Evolutionary conservation across 2,113 vertebrate genomes (phyloP), one percentile per base, ranked within the genome.

Genomic region (Fregetta grallaria): DNA sequence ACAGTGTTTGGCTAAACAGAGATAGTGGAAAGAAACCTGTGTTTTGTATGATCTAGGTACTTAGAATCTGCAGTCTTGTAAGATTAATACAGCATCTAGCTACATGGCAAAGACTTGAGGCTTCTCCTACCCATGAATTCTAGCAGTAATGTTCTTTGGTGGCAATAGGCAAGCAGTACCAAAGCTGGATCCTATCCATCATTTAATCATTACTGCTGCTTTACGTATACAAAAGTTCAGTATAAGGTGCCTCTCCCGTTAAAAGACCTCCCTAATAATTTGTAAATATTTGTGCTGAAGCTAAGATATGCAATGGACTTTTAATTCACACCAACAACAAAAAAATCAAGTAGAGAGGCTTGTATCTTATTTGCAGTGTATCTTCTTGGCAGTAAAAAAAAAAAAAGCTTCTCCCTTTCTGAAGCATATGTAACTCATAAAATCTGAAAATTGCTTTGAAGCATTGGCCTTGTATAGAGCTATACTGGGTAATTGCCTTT

Each of bases 371-470:
- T 92, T 92, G 44, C 52, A 55, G 42, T 67, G 40, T 34, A 47
- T 83, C 44, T 86, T 88, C n/a, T 49, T 67, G 67, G 36, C 76
- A 84, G 83, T 26, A 26, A 42, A 79, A 78, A 53, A 62, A 38
- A 59, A 30, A 30, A 23, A 55, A 21, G 3, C n/a, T 58, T 3
- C 36, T 84, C 25, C 18, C 16, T 89, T 89, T 90, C 79, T 65
- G 78, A 85, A 81, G 67, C 86, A 79, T 76, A 58, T 62, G 71
- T 93, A 94, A 88, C 80, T 85, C 71, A 86, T 87, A 58, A 94
- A 91, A 91, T 66, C 65, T 59, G 88, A 87, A 88, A 94, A 93
- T 90, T 93, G 63, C 78, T 94, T 91, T 86, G 47, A 89, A 96
- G 63, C 52, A 10, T 18, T 91, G 86, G 73, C 71, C 79, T 90